These are phyloP conservation scores for Ischnura elegans DNA, from an alignment of 2,888 invertebrate species.

Conservation along the genomic window DNA sequence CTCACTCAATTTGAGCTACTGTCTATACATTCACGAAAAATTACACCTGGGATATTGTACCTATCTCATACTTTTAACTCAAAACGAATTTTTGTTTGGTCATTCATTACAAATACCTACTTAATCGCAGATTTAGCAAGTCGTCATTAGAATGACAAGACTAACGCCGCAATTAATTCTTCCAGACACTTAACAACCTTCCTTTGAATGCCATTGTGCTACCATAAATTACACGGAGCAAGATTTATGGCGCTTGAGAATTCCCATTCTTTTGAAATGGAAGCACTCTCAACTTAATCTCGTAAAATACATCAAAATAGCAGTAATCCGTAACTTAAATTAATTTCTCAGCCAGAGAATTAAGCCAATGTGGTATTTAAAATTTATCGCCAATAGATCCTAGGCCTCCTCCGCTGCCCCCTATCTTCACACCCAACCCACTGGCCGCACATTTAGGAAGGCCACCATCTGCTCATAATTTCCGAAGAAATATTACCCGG, in stretches of 20 bases:
- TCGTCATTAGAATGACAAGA: no score
- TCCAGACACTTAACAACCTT: no score
- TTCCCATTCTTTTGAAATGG: neutral
- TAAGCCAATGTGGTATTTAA: neutral
- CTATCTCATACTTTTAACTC: no score
- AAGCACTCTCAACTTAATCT: neutral
- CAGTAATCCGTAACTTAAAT: neutral
- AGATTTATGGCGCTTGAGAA: neutral
- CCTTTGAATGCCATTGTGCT: neutral
- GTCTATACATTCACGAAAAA: no score
- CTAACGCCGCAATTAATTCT: no score
- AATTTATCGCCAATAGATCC: neutral
- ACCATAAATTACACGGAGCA: neutral
- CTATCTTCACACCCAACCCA: neutral
- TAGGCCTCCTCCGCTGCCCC: neutral
- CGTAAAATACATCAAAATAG: neutral
- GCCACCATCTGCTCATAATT: conserved; percentile 41
- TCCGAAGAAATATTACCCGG: conserved; percentile 52
- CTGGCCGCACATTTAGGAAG: neutral
- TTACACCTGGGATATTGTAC: no score
- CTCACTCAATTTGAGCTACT: no score
- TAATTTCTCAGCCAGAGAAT: neutral
- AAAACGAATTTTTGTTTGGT: no score
- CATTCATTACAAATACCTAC: no score
- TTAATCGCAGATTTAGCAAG: no score